Base-by-base conservation (phyloP, 2,797 vertebrate species). In the Rhinichthys osculus region DNA sequence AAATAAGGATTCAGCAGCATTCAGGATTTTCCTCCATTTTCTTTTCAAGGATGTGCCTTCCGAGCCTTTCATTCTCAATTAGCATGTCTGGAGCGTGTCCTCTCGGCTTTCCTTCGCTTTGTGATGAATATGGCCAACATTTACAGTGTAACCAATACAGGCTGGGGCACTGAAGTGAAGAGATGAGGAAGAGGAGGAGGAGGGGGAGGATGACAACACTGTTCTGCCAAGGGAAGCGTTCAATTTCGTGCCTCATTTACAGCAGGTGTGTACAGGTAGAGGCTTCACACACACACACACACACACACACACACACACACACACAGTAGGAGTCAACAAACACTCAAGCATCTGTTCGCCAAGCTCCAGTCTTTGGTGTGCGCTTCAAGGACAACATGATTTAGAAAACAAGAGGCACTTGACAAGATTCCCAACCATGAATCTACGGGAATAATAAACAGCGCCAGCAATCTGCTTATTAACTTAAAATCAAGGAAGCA, bases 191-290 rank as follows among this genome's bases (percentile, higher is more conserved):
- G 74, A 69, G 21, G 57, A 83, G 38, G 62, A 83, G 47, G 67
- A 54, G 69, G 35, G 83, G 67, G 52, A 64, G 30, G 76, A 40
- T 78, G 30, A 16, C 40, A 71, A 44, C 27, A 38, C 85, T 81
- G 76, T 85, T 86, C 85, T 84, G 76, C 83, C 42, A 80, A 78
- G 86, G 72, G 83, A 85, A 89, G 87, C 80, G n/a, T 88, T 90
- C 82, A 83, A 90, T 91, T 91, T 91, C 72, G 78, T 76, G 90
- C 82, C 86, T 90, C 88, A 91, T 91, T 89, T 89, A 84, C 77
- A 47, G 86, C 77, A 81, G 82, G 84, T 84, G 78, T 40, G 80
- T 83, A 81, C 85, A 88, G 88, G 84, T 91, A 85, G 78, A 81
- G 11, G n/a, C 64, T 47, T 67, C 81, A n/a, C 47, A 74, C 30